Base-by-base conservation (phyloP, 1,140 invertebrate species). In the Bradysia coprophila region DNA sequence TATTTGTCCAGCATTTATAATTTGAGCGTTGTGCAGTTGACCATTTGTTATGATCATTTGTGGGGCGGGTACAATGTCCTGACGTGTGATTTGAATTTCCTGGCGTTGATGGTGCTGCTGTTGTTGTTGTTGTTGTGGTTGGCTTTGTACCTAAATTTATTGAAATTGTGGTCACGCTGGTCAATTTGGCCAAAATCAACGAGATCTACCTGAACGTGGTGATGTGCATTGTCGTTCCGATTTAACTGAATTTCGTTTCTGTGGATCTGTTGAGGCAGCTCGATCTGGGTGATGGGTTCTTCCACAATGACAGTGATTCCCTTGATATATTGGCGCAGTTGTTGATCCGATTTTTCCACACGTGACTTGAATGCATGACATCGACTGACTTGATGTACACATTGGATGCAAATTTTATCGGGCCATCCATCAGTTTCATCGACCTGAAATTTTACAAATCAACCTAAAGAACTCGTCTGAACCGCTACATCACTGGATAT, bases 381-480 rank as follows among this genome's bases (percentile, higher is more conserved):
- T 15, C 70, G 55, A 13, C 68, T 71, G 3, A 72, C 66, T 43
- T 71, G 66, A 46, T 72, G 69, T 16, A 72, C 69, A 46, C 70
- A 72, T 49, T 72, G 70, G 3, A 71, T 53, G 43, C 70, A 72
- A 37, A 72, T 59, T 51, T 71, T 69, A 3, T 64, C 48, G 0
- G 70, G 69, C 46, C 71, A 58, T 5, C 69, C 67, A 46, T 72
- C 68, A 2, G 63, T 65, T 2, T 66, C 60, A 22, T 67, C 59
- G 24, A 67, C 59, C 65, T 67, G 34, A n/a, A n/a, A n/a, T n/a
- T n/a, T n/a, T n/a, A n/a, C n/a, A n/a, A n/a, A n/a, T n/a, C n/a
- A n/a, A n/a, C n/a, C n/a, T n/a, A n/a, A 36, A 43, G 21, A 43
- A 22, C n/a, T n/a, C n/a, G n/a, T n/a, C n/a, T n/a, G n/a, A n/a